Base-by-base conservation (phyloP, 2,888 invertebrate species). In the Cynaeus angustus region DNA sequence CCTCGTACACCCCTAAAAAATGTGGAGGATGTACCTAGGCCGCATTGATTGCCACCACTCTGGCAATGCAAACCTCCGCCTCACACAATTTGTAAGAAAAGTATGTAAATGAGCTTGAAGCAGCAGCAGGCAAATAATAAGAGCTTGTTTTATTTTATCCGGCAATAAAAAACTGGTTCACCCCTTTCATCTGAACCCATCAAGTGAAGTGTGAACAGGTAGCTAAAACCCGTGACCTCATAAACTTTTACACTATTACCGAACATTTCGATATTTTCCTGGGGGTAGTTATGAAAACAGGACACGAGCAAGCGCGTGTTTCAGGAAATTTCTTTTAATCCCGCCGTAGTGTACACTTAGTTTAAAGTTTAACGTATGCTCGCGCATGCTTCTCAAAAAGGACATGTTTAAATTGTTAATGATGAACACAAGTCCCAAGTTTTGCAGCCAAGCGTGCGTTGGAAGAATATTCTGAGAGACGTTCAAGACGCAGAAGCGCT, bases 231-330 rank as follows among this genome's bases (percentile, higher is more conserved):
- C 26, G 50, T 62, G 62, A 62, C 37, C 48, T 62, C 61, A 21
- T 61, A 61, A 61, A 61, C 48, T 45, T 59, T 37, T 50, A 50
- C 62, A 62, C 50, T 50, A 62, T 50, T 21, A 37, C 59, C 43
- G 16, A 59, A 59, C 45, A 61, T 46, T 61, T 33, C 41, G 59
- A 46, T 45, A 59, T 59, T 59, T 59, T 30, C 7, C 9, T n/a
- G 28, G 28, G 37, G 43, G 41, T 62, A 64, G 43, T 65, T 65
- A 52, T 37, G 53, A 65, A 65, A 65, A 45, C 65, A 45, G 65
- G 45, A 45, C 65, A 65, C 65, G 53, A 53, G 53, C 64, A 37
- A 53, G 53, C 53, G 64, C 64, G 64, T 64, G 64, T 65, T 65
- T 43, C 55, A 41, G 52, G 52, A 53, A 53, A 53, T 65, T 65